Base-by-base conservation (phyloP, 1,140 invertebrate genomes). In the Drosophila truncata region DNA sequence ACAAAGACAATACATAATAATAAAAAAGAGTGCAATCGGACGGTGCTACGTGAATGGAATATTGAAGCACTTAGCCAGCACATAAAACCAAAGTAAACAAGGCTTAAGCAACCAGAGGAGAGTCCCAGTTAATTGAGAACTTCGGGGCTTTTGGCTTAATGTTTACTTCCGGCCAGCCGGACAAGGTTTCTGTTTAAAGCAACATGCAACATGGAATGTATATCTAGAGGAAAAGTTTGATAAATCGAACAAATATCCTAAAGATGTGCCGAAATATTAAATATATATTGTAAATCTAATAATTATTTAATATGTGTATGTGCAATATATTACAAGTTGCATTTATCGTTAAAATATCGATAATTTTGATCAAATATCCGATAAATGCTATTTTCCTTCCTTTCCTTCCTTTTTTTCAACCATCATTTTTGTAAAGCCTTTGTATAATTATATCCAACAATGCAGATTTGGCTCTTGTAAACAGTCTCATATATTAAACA, bases 1-100 rank as follows among this genome's bases (percentile, higher is more conserved):
- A 72, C 69, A 72, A 72, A 72, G 69, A 29, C 52, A 60, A 29
- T 25, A 37, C 65, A 55, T 42, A 50, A 50, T 50, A 31, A 31
- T 18, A 29, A 20, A 58, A 75, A 64, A 74, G 41, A 70, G 49
- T 75, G 72, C 60, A 64, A 42, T 57, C 37, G 54, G 59, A 29
- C 20, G 31, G 33, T 59, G 62, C 11, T 47, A 69, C 74, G 74
- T 77, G 74, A 39, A 59, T 41, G 63, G 74, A 67, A 67, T 77
- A 67, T 35, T 16, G 10, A 72, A 29, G 39, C 37, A 27, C 27
- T 60, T 33, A 46, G 23, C 2, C 2, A 54, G 33, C 31, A 29
- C n/a, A 49, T 52, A 31, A 54, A 54, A 39, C 35, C 37, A 37
- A 44, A 52, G 71, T 29, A 65, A 58, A 66, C 35, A 49, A 29